These are phyloP conservation scores for Prionailurus bengalensis DNA, from an alignment of 2,113 vertebrate species.

Conservation along the genomic window DNA sequence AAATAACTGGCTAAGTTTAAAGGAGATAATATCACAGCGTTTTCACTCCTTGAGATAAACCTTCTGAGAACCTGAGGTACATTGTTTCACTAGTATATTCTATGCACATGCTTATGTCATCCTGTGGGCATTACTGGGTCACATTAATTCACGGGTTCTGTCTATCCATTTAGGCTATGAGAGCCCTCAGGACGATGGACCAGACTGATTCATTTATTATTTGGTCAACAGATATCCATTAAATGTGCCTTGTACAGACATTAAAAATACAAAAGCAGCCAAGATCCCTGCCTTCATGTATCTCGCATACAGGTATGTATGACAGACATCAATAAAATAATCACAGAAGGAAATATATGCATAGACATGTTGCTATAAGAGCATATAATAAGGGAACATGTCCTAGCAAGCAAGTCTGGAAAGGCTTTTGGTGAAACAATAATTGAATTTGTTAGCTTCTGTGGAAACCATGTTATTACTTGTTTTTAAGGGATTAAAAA, in stretches of 20 bases:
- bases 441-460: background rate
- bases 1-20: background rate
- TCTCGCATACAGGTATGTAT: background rate
- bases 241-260: background rate
- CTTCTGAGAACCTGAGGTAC: background rate
- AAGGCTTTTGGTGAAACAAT: background rate
- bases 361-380: background rate
- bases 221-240: background rate
- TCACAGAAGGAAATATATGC: background rate
- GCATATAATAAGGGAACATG: background rate
- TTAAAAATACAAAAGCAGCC: background rate
- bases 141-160: background rate
- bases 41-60: background rate
- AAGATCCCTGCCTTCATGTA: background rate
- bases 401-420: background rate
- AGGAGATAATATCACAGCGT: background rate
- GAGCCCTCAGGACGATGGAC: background rate
- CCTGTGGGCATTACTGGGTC: background rate
- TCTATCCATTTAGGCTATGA: background rate
- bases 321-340: background rate
- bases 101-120: background rate
- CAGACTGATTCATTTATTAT: background rate
- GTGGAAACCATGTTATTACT: background rate
- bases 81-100: background rate
- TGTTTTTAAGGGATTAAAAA: constrained; percentile 40